These are phyloP conservation scores for Zygogramma bicolorata DNA, from an alignment of 2,888 invertebrate species.

Conservation along the genomic window DNA sequence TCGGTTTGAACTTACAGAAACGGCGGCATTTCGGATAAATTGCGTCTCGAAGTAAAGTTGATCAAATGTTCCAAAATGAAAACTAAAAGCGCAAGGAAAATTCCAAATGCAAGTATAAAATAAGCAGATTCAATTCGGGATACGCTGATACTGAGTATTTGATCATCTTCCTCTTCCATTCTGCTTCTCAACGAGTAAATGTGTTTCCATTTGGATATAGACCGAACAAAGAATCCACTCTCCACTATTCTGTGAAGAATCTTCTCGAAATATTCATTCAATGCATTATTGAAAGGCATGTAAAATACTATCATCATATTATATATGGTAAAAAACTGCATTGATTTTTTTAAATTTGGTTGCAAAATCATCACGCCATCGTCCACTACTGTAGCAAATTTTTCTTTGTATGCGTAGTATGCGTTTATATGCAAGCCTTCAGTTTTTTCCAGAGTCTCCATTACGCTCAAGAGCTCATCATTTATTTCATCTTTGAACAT, in stretches of 20 bases:
- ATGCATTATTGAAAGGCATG: constrained; percentile 19
- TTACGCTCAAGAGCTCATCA: background rate
- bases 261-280: constrained; percentile 20
- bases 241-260: constrained; percentile 23
- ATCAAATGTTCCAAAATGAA: constrained; percentile 1
- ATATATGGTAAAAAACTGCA: constrained; percentile 13
- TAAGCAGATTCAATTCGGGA: constrained; percentile 9
- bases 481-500: constrained; percentile 4
- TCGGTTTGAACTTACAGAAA: too few species aligned
- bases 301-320: constrained; percentile 15
- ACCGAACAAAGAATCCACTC: constrained; percentile 21
- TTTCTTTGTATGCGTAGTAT: constrained; percentile 16
- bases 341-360: constrained; percentile 21
- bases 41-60: background rate
- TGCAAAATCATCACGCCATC: constrained; percentile 25
- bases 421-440: constrained; percentile 6
- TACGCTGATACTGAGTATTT: background rate
- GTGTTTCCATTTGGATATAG: constrained; percentile 23
- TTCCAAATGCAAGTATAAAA: constrained; percentile 2
- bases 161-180: constrained; percentile 10
- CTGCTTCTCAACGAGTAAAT: constrained; percentile 9
- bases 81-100: background rate
- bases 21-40: too few species aligned
- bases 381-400: constrained; percentile 29
- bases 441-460: background rate